A percentile compares a stretch with the other conserved stretches of the same genome.
phyloP scores from a whole-genome alignment of 2,797 vertebrate species.

The Tokudaia muenninki region DNA sequence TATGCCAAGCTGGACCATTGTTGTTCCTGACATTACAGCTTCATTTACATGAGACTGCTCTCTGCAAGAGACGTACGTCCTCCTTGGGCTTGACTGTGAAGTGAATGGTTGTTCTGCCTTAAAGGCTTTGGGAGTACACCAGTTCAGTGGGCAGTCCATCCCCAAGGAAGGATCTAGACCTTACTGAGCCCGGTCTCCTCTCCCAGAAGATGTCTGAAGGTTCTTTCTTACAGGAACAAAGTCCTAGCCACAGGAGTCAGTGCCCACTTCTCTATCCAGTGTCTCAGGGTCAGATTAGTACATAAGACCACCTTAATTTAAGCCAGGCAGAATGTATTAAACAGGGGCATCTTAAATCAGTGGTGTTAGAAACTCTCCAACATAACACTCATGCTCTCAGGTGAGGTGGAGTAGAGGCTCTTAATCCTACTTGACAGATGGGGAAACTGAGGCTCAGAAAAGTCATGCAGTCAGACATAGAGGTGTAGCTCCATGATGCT shows the following conservation, averaged over 20 bases:
- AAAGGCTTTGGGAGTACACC: background rate
- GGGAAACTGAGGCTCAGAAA: background rate
- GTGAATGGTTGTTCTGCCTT: background rate
- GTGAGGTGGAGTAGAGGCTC: background rate
- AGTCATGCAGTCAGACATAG: background rate
- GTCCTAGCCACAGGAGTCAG: background rate
- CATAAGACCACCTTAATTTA: accelerated
- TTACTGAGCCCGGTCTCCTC: background rate
- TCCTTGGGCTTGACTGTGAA: background rate
- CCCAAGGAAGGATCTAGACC: background rate
- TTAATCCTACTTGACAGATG: background rate
- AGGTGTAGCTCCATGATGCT: background rate
- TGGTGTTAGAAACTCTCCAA: accelerated
- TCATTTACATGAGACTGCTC: background rate
- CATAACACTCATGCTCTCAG: accelerated
- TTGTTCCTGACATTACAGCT: background rate
- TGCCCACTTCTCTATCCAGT: background rate
- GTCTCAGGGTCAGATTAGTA: background rate
- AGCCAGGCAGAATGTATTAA: background rate
- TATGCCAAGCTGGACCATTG: background rate
- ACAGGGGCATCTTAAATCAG: background rate
- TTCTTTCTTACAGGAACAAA: background rate
- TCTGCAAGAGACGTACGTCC: accelerated
- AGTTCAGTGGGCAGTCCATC: background rate
- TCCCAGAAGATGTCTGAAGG: background rate